A percentile compares a stretch with the other conserved stretches of the same genome.
Conservation (phyloP, 2,888 invertebrate genomes). For the Netelia fuscicornis region DNA sequence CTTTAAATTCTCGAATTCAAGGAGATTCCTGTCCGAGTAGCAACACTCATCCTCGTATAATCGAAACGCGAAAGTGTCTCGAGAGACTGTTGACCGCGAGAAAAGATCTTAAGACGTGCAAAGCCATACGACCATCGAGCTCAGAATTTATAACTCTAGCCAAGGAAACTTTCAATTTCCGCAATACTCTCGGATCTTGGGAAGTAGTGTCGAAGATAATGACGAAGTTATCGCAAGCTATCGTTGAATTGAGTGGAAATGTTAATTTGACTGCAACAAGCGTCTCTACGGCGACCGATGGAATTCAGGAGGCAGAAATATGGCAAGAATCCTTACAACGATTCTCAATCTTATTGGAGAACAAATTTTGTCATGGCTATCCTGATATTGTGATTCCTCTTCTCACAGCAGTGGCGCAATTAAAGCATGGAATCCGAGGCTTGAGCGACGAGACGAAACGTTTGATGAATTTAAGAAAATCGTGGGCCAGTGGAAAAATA, state of each 20-base stretch:
- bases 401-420: slow-evolving; percentile 89
- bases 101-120: slow-evolving; percentile 72
- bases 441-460: slow-evolving; percentile 87
- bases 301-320: slow-evolving; percentile 85
- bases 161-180: slow-evolving; percentile 80
- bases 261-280: slow-evolving; percentile 49
- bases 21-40: slow-evolving; percentile 81
- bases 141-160: slow-evolving; percentile 74
- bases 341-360: slow-evolving; percentile 87
- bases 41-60: slow-evolving; percentile 78
- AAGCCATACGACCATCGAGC: slow-evolving; percentile 76
- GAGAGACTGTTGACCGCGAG: slow-evolving; percentile 68
- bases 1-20: slow-evolving; percentile 85
- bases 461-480: slow-evolving; percentile 81
- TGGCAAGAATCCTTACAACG: slow-evolving; percentile 87
- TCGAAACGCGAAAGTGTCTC: slow-evolving; percentile 68
- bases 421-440: slow-evolving; percentile 88
- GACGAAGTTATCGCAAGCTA: slow-evolving; percentile 83
- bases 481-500: slow-evolving; percentile 65
- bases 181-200: slow-evolving; percentile 81
- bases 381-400: slow-evolving; percentile 92
- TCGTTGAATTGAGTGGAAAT: slow-evolving; percentile 83
- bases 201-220: slow-evolving; percentile 84
- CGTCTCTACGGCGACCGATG: slow-evolving; percentile 78
- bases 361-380: slow-evolving; percentile 88